Percentiles rank a stretch among this genome's conserved stretches.
phyloP scores from a whole-genome alignment of 2,888 invertebrate genomes.

The Kryphioiulus occultus region DNA sequence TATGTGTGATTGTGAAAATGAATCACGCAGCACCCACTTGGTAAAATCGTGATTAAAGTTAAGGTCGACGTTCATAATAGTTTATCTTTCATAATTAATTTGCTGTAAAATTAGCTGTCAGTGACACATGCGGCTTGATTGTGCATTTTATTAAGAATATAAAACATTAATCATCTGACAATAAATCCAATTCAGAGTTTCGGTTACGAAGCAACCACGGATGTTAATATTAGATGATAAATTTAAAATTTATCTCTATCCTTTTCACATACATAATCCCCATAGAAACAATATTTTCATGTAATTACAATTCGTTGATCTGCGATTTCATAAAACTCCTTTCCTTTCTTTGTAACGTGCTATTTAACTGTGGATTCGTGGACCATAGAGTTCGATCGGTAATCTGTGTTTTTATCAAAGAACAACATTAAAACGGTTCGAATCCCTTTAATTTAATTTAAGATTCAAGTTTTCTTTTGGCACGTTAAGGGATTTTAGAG shows the following conservation, averaged over 20 bases:
- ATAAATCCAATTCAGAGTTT: background rate
- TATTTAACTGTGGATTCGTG: too few species aligned
- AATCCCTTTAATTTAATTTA: too few species aligned
- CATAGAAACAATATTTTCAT: slow-evolving; percentile 9
- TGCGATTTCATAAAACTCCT: background rate
- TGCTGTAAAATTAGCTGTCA: background rate
- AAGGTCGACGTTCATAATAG: background rate
- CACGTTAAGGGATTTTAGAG: too few species aligned
- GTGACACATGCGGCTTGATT: background rate
- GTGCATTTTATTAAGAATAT: background rate
- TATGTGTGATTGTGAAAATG: background rate
- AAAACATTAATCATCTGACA: background rate
- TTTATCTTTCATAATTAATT: background rate
- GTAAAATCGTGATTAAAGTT: background rate
- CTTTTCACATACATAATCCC: background rate
- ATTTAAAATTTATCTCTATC: background rate
- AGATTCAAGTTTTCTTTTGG: too few species aligned
- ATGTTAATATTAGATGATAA: background rate
- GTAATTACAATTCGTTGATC: background rate
- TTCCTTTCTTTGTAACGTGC: background rate
- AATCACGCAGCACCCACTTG: background rate
- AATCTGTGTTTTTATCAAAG: too few species aligned
- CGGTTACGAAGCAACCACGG: background rate
- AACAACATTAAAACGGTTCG: too few species aligned
- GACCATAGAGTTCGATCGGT: too few species aligned